These are phyloP conservation scores for Hylaea fasciaria DNA, from an alignment of 2,888 invertebrate genomes.

Conservation along the genomic window DNA sequence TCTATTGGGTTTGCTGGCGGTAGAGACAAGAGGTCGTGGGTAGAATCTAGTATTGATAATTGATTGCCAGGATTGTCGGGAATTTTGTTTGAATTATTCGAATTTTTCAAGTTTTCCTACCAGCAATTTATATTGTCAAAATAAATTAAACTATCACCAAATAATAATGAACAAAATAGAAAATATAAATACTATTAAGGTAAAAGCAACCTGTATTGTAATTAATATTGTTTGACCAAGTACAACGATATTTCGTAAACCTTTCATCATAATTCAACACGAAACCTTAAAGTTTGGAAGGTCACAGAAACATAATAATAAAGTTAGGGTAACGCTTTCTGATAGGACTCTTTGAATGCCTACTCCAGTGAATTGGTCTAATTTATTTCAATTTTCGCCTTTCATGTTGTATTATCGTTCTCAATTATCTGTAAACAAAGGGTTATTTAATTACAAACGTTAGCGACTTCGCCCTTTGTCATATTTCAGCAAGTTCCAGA, in stretches of 20 bases:
- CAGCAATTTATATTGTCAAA: no score
- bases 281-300: constrained; percentile 48
- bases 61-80: no score
- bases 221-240: constrained; percentile 40
- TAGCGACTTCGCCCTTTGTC: constrained; percentile 50
- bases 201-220: constrained; percentile 27
- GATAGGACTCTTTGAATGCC: constrained; percentile 46
- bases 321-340: constrained; percentile 41
- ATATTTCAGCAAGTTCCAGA: constrained; percentile 46
- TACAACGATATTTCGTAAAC: constrained; percentile 42
- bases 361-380: constrained; percentile 48
- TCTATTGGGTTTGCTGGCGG: constrained; percentile 9
- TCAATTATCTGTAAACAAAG: constrained; percentile 58
- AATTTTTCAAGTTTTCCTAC: no score
- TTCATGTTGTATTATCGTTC: constrained; percentile 56
- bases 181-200: constrained; percentile 3
- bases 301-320: constrained; percentile 43
- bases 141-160: neutral
- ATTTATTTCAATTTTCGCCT: constrained; percentile 60
- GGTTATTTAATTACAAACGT: constrained; percentile 49
- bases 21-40: no score
- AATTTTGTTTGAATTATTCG: no score
- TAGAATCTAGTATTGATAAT: no score
- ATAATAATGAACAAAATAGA: neutral
- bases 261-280: constrained; percentile 51